Conservation (phyloP, 2,113 vertebrate genomes). For the Speoplatyrhinus poulsoni region DNA sequence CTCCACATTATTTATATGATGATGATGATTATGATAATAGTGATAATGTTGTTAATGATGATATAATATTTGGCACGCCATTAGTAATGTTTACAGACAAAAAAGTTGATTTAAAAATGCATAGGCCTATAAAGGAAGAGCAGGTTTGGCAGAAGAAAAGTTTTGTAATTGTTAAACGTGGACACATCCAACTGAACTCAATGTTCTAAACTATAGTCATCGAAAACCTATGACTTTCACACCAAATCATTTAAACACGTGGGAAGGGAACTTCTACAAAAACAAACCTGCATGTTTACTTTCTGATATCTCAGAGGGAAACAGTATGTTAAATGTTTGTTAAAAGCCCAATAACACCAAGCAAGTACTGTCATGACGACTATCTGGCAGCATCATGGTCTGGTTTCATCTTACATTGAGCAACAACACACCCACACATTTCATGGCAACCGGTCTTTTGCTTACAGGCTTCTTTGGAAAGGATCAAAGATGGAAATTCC, state of each 20-base stretch:
- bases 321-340: slow-evolving; percentile 9
- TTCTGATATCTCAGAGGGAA: slow-evolving; percentile 5
- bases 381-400: slow-evolving; percentile 7
- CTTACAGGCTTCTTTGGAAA: background rate
- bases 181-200: background rate
- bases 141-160: background rate
- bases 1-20: too few species aligned
- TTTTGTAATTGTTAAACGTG: background rate
- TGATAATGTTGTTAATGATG: too few species aligned
- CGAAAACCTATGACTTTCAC: background rate
- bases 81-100: too few species aligned
- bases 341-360: slow-evolving; percentile 14
- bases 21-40: too few species aligned
- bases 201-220: background rate
- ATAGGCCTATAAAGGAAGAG: background rate
- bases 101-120: background rate
- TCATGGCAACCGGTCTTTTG: slow-evolving; percentile 4
- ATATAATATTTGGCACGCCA: too few species aligned
- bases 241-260: background rate
- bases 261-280: background rate
- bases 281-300: background rate
- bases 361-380: slow-evolving; percentile 39
- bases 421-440: slow-evolving; percentile 3
- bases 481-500: slow-evolving; percentile 11
- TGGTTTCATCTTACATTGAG: slow-evolving; percentile 17